Percentiles rank a stretch among this genome's conserved stretches.
Evolutionary conservation across 1,140 invertebrate genomes (phyloP).

Genomic region (Laodelphax striatellus): DNA sequence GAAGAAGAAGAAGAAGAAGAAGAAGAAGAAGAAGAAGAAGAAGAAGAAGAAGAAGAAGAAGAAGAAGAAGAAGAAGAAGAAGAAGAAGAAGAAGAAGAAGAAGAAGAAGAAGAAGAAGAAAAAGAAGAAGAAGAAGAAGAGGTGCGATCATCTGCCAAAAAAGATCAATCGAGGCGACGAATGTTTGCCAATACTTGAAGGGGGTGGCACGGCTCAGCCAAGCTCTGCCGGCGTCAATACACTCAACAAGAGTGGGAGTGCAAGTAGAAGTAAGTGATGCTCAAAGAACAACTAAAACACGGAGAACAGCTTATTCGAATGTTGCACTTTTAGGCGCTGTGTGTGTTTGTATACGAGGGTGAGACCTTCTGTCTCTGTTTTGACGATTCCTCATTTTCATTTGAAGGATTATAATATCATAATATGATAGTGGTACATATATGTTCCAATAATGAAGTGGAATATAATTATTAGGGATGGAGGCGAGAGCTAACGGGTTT

Average conservation of each 20-base stretch:
- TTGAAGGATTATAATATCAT: too few species aligned
- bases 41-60: constrained; percentile 6
- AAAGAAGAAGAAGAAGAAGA: neutral
- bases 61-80: constrained; percentile 1
- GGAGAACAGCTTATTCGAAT: neutral
- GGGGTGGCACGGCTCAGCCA: too few species aligned
- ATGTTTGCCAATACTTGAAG: too few species aligned
- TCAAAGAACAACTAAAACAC: neutral
- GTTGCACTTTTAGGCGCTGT: neutral
- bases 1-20: neutral
- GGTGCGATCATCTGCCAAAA: too few species aligned
- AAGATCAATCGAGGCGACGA: too few species aligned
- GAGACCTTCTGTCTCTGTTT: too few species aligned
- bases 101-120: constrained; percentile 4
- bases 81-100: neutral
- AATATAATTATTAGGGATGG: too few species aligned
- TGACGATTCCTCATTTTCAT: too few species aligned
- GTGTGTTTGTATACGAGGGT: too few species aligned
- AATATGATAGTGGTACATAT: too few species aligned
- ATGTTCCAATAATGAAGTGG: too few species aligned
- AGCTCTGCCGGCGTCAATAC: neutral
- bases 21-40: constrained; percentile 1
- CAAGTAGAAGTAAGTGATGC: neutral
- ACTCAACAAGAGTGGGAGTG: neutral
- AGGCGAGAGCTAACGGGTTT: too few species aligned